Percentiles rank a stretch among this genome's conserved stretches.
Conservation (phyloP, 2,113 vertebrate species). For the Alethe castanea region DNA sequence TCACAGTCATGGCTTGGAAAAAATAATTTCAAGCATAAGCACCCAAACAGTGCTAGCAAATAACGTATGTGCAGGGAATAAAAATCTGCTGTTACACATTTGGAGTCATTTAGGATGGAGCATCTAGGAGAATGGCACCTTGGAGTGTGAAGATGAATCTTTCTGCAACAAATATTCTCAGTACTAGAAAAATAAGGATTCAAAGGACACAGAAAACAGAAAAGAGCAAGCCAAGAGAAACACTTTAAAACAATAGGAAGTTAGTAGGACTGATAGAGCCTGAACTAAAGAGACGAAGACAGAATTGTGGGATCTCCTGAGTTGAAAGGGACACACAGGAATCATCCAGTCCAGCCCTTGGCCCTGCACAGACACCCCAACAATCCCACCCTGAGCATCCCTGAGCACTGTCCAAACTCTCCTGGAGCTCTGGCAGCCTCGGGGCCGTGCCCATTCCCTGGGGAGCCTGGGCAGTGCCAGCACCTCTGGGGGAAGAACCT, state of each 20-base stretch:
- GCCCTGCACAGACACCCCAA: neutral
- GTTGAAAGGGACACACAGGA: neutral
- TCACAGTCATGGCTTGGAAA: neutral
- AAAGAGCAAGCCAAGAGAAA: neutral
- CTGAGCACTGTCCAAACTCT: rapidly evolving
- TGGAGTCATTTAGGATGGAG: neutral
- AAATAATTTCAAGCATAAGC: neutral
- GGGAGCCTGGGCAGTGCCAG: neutral
- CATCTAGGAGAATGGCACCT: neutral
- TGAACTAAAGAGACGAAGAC: neutral
- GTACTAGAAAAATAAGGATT: neutral
- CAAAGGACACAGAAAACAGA: neutral
- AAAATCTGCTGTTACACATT: neutral
- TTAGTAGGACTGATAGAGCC: neutral
- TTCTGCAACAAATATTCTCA: neutral
- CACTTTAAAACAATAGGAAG: neutral
- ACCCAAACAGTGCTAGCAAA: neutral
- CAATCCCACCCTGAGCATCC: neutral
- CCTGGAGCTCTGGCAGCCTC: neutral
- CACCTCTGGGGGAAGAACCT: neutral
- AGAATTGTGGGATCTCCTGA: neutral
- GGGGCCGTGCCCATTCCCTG: neutral
- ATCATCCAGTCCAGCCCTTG: neutral
- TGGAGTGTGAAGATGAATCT: rapidly evolving
- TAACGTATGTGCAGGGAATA: neutral